Evolutionary conservation across 2,888 invertebrate species (phyloP).

Genomic region (Terebella lapidaria): DNA sequence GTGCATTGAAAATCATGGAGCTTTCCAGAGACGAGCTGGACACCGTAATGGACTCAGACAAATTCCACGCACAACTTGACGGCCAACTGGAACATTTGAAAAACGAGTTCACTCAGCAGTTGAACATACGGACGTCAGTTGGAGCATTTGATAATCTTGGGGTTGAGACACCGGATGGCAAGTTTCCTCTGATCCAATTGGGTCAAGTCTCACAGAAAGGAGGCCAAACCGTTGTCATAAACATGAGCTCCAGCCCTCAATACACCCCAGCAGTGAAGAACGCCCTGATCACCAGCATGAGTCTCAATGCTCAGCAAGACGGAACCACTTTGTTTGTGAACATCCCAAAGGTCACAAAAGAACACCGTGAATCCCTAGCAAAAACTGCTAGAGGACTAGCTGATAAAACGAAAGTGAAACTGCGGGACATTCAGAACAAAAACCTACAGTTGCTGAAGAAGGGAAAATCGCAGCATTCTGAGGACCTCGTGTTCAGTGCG

Average conservation of each 20-base stretch:
- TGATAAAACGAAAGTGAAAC: not conserved
- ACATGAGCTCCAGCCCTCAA: not conserved
- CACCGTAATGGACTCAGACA: too few relatives aligned
- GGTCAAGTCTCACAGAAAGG: not conserved
- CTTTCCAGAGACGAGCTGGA: too few relatives aligned
- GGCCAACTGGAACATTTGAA: not conserved
- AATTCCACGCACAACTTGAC: not conserved
- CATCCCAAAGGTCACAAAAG: not conserved
- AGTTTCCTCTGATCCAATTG: not conserved
- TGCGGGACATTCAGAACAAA: not conserved
- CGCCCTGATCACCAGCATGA: not conserved
- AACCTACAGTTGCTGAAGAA: not conserved
- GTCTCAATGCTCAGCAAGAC: not conserved
- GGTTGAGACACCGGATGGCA: not conserved
- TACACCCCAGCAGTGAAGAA: not conserved
- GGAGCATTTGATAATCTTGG: not conserved
- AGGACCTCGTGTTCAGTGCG: too few relatives aligned
- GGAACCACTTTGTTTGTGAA: not conserved
- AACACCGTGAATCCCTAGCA: not conserved
- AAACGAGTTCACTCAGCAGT: too few relatives aligned
- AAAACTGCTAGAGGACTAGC: not conserved
- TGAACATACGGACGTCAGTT: not conserved
- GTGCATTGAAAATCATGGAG: too few relatives aligned
- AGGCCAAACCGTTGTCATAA: not conserved
- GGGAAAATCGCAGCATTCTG: not conserved